Evolutionary conservation across 2,797 vertebrate species (phyloP), one percentile per base, ranked within the genome.

Genomic region (Etheostoma nigrum): DNA sequence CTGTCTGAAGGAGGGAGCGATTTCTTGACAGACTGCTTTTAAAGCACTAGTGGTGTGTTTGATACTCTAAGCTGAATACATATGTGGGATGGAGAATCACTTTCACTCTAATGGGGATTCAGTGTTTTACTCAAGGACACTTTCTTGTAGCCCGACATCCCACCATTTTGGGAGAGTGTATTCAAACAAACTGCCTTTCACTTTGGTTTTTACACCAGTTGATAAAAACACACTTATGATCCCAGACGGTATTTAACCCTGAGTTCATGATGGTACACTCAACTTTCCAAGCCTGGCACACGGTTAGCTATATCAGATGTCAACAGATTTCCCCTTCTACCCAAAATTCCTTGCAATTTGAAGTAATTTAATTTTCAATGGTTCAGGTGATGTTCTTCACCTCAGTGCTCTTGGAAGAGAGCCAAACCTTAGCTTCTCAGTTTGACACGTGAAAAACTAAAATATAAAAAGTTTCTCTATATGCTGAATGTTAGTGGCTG

Each of bases 311-410:
- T 76, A 40, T 40, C 30, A 61, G 33, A 49, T 57, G 58, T 57
- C 30, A 18, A 18, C 21, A 58, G 42, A 19, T 33, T 33, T 51
- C 48, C 59, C 52, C 47, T 52, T 69, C 30, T 48, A 53, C 21
- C 59, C 45, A 42, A 63, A 66, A 66, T 67, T 27, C 72, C 23
- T 76, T 75, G 21, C 51, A 65, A 60, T 72, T 73, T 68, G 9
- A 25, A 27, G 30, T 53, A 2, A 52, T 71, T 68, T 63, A 66
- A 40, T 40, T 40, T 40, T 40, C 36, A 40, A 11, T 10, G 8
- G 6, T 42, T 44, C 13, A 59, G 36, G 47, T 40, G 14, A 44
- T 52, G 58, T 55, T 77, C 36, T 70, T 15, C n/a, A 30, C 12
- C 40, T 75, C 1, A 19, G 25, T 27, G 30, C 52, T 62, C 36